A percentile compares a stretch with the other conserved stretches of the same genome.
Conservation (phyloP, 2,888 invertebrate genomes). For the Ditylenchus weischeri region DNA sequence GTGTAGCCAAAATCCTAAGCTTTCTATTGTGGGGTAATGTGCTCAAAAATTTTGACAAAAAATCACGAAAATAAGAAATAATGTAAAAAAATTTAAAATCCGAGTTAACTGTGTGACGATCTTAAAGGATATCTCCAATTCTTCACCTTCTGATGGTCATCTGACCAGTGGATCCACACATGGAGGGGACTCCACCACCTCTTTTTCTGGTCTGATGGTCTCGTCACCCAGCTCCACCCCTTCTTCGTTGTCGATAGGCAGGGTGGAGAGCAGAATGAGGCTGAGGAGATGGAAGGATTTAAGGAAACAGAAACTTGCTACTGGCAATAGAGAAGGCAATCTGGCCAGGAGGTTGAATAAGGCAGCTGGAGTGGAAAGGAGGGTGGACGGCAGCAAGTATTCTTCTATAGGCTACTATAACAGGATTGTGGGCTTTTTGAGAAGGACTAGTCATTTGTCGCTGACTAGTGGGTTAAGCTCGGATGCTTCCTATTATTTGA, state of each 20-base stretch:
- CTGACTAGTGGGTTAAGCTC: slow-evolving; percentile 50
- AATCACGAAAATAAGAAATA: no score
- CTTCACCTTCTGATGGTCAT: no score
- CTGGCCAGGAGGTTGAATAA: slow-evolving; percentile 33
- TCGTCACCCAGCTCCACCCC: neutral
- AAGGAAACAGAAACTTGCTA: slow-evolving; percentile 13
- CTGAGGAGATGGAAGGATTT: neutral
- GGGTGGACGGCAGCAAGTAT: slow-evolving; percentile 19
- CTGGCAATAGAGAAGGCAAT: slow-evolving; percentile 4
- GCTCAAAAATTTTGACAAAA: no score
- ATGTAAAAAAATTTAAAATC: no score
- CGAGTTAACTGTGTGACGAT: no score
- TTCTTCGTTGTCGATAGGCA: neutral
- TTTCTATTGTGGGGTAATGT: no score
- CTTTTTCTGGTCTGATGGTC: no score
- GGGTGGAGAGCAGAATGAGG: slow-evolving; percentile 1
- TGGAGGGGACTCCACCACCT: no score
- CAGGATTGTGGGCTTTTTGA: slow-evolving; percentile 51
- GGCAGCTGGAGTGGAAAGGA: slow-evolving; percentile 15
- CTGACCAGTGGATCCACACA: no score
- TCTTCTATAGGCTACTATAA: slow-evolving; percentile 36
- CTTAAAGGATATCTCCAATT: no score
- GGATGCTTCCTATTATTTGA: slow-evolving; percentile 51
- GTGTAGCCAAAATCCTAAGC: no score
- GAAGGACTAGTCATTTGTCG: slow-evolving; percentile 49